Evolutionary conservation across 2,113 vertebrate species (phyloP), one percentile per base, ranked within the genome.

Genomic region (Melanostigma gelatinosum): DNA sequence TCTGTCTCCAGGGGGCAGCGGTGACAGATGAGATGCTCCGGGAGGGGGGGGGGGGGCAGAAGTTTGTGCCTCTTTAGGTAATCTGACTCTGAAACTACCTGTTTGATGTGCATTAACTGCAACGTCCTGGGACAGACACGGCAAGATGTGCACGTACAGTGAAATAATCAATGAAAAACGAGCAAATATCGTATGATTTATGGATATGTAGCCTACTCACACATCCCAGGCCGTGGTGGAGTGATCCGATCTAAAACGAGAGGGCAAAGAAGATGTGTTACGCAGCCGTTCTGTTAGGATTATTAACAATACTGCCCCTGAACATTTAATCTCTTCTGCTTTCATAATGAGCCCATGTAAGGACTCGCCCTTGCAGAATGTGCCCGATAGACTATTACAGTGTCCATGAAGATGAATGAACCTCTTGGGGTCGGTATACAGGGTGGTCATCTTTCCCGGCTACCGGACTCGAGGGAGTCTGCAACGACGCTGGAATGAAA

Each of bases 161-260:
- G 7, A 60, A 65, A 63, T n/a, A 48, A 74, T 38, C 10, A 67
- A 65, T 34, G 34, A 70, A 52, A 64, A 72, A 65, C 68, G 6
- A 78, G 8, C 16, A 58, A 48, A 36, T 72, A 11, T 18, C 34
- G 15, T 20, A 32, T 77, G 46, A 77, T 75, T 80, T 73, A 73
- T 36, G 42, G 58, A 72, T 63, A 85, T 92, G 80, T 69, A 83
- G 89, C 65, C 44, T 95, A 99, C 98, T 94, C 96, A 99, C 98
- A 96, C 98, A 99, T 93, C 98, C 98, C 58, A 99, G 96, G 82
- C 98, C 98, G 3, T 97, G 98, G 87, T 99, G 98, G 75, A 99
- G 94, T 29, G 98, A 98, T 94, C 98, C 98, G 18, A 99, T 99
- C 98, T 99, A 89, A 46, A 92, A 79, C 65, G 6, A 80, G 13